Conservation (phyloP, 2,797 vertebrate genomes). For the Enteromius unitaeniatus region DNA sequence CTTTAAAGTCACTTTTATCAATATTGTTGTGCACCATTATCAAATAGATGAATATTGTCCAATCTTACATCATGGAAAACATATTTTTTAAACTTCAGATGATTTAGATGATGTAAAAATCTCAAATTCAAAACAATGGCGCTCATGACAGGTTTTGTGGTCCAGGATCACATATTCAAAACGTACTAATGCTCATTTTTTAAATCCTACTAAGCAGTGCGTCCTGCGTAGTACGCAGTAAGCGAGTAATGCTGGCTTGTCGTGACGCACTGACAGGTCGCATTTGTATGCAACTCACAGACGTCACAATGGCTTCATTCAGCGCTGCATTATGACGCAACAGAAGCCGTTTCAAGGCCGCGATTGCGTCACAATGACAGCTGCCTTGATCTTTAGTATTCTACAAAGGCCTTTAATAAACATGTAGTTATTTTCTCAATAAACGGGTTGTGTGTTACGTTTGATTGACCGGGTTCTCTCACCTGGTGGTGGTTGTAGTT, state of each 20-base stretch:
- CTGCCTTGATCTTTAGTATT: not conserved
- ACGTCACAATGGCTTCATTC: conserved; percentile 48
- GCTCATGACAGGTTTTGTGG: not conserved
- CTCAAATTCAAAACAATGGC: too few species aligned
- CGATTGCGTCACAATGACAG: conserved; percentile 31
- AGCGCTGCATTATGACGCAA: conserved; percentile 40
- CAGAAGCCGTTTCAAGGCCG: conserved; percentile 19
- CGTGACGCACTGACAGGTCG: conserved; percentile 35
- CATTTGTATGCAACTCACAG: conserved; percentile 45
- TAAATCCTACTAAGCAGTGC: not conserved
- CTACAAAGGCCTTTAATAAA: not conserved
- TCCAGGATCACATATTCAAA: not conserved
- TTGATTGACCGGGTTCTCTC: conserved; percentile 52
- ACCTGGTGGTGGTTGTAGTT: conserved; percentile 94
- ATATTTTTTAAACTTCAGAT: not conserved
- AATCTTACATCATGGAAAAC: not conserved
- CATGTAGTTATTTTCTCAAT: too few species aligned
- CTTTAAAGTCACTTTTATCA: not conserved
- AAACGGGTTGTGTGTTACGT: not conserved
- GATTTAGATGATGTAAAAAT: not conserved
- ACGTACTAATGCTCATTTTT: not conserved
- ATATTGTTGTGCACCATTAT: not conserved
- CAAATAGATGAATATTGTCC: not conserved
- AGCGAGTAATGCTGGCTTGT: not conserved
- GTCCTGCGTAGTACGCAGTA: not conserved